A percentile compares a stretch with the other conserved stretches of the same genome.
These are phyloP conservation scores for Habrosyne pyritoides DNA, from an alignment of 2,888 invertebrate species.

Conservation along the genomic window DNA sequence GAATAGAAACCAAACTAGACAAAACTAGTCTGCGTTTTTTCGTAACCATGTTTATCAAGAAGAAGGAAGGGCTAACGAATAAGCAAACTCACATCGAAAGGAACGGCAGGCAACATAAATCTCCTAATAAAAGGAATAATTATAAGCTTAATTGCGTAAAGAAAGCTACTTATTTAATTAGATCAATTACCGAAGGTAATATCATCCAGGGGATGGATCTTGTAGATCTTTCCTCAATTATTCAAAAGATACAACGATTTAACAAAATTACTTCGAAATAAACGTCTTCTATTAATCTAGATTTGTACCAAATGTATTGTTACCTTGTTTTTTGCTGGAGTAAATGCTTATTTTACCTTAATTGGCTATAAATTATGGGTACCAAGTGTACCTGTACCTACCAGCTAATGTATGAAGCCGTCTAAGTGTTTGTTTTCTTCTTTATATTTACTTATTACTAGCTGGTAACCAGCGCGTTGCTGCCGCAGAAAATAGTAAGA, in stretches of 20 bases:
- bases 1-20: too few species aligned
- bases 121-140: background rate
- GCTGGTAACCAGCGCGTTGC: too few species aligned
- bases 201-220: background rate
- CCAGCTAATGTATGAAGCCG: too few species aligned
- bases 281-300: background rate
- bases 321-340: background rate
- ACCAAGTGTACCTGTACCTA: background rate
- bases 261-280: background rate
- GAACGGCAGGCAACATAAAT: too few species aligned
- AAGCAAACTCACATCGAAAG: too few species aligned
- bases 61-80: too few species aligned
- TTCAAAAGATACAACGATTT: slow-evolving; percentile 1
- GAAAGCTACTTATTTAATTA: background rate
- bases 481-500: too few species aligned
- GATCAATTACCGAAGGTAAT: background rate
- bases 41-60: too few species aligned
- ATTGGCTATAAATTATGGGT: background rate
- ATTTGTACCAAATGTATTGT: background rate
- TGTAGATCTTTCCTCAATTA: background rate
- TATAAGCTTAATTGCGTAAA: background rate
- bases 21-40: too few species aligned
- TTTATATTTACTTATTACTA: too few species aligned
- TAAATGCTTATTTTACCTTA: background rate
- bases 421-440: too few species aligned